Evolutionary conservation across 2,797 vertebrate species (phyloP).

Genomic region (Sphaeramia orbicularis): DNA sequence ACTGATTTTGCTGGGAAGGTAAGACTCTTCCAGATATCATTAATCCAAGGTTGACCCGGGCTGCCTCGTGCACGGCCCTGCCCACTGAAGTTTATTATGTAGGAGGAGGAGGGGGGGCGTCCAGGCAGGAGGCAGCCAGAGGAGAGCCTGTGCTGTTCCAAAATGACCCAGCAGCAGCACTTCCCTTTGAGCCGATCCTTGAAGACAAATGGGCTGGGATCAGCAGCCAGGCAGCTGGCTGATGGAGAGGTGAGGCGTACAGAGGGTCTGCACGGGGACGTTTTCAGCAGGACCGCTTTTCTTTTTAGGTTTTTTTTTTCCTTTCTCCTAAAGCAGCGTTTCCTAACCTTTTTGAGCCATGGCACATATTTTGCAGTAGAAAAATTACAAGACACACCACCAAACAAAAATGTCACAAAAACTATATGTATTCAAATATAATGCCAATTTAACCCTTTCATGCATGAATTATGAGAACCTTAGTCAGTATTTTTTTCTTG

Average conservation of each 20-base stretch:
- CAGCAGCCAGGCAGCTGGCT: conserved; percentile 72
- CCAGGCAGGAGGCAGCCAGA: conserved; percentile 37
- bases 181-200: conserved; percentile 60
- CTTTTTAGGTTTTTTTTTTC: conserved; percentile 18
- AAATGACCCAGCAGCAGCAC: conserved; percentile 59
- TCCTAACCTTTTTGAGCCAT: too few relatives aligned
- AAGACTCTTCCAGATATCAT: conserved; percentile 73
- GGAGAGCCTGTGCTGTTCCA: conserved; percentile 50
- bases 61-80: conserved; percentile 37
- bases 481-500: too few relatives aligned
- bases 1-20: conserved; percentile 67
- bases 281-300: conserved; percentile 68
- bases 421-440: too few relatives aligned
- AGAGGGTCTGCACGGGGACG: conserved; percentile 56
- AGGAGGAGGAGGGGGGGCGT: conserved; percentile 36
- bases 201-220: conserved; percentile 77
- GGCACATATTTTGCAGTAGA: too few relatives aligned
- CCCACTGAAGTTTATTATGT: conserved; percentile 71
- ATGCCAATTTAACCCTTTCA: too few relatives aligned
- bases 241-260: conserved; percentile 74
- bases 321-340: too few relatives aligned
- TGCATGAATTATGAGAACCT: too few relatives aligned
- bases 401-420: too few relatives aligned
- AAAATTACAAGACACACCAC: too few relatives aligned
- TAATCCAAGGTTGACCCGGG: conserved; percentile 77